phyloP scores from a whole-genome alignment of 2,888 invertebrate species.

The Agrenia bidenticulata region DNA sequence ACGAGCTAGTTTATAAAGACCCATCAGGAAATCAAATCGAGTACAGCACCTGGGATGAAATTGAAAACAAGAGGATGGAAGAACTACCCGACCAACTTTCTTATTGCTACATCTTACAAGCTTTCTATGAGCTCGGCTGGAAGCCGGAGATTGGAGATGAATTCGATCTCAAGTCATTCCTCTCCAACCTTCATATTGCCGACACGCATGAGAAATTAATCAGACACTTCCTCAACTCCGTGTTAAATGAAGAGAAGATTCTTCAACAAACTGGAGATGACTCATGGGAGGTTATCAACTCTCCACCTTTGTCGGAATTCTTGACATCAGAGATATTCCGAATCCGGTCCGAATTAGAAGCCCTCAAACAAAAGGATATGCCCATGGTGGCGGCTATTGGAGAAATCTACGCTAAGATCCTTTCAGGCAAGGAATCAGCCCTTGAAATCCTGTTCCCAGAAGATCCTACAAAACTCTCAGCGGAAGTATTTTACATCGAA shows the following conservation, averaged over 20 bases:
- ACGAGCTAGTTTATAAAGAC: constrained; percentile 7
- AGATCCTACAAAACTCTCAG: constrained; percentile 6
- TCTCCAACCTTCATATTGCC: not conserved
- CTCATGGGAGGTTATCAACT: not conserved
- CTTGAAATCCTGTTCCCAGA: not conserved
- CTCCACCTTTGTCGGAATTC: not conserved
- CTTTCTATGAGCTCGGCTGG: constrained; percentile 14
- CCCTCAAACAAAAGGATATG: not conserved
- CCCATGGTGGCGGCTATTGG: constrained; percentile 5
- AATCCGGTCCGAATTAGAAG: not conserved
- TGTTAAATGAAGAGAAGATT: constrained; percentile 11
- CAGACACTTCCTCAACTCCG: not conserved
- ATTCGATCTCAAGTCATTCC: not conserved
- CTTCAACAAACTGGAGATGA: not conserved
- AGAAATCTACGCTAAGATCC: not conserved
- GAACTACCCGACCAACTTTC: constrained; percentile 1
- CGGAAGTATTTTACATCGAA: constrained; percentile 3
- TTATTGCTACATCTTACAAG: constrained; percentile 13
- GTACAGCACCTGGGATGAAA: not conserved
- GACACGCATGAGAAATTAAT: constrained; percentile 9
- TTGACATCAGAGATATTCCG: not conserved
- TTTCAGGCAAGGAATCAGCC: constrained; percentile 2
- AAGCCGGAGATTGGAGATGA: constrained; percentile 2
- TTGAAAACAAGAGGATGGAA: not conserved
- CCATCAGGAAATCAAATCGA: constrained; percentile 1